phyloP scores from a whole-genome alignment of 2,113 vertebrate species.

The Pelecanoides urinatrix region DNA sequence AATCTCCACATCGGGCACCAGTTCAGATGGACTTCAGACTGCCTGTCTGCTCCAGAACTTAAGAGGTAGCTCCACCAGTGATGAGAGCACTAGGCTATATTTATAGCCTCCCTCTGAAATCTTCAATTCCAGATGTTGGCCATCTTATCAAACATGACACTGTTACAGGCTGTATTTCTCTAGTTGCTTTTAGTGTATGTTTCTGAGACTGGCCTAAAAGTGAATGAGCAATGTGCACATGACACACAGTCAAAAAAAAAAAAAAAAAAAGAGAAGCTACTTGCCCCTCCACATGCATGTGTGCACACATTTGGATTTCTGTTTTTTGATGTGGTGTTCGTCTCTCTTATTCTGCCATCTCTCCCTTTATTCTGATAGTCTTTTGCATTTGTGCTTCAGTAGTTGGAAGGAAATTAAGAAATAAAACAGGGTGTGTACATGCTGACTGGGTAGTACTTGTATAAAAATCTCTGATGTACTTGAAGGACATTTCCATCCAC shows the following conservation, averaged over 20 bases:
- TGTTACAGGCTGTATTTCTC: neutral
- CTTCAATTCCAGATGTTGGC: neutral
- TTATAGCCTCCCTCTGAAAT: neutral
- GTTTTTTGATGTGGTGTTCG: neutral
- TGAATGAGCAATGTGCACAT: neutral
- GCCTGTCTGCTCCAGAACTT: neutral
- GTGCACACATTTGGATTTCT: neutral
- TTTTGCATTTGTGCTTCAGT: neutral
- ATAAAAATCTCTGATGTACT: neutral
- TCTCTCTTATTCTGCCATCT: neutral
- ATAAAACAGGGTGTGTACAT: neutral
- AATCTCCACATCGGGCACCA: neutral
- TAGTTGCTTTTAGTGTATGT: neutral
- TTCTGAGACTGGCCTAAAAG: neutral
- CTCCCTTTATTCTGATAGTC: neutral
- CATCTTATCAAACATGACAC: neutral
- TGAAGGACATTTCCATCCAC: neutral
- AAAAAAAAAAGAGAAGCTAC: neutral
- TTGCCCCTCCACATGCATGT: neutral
- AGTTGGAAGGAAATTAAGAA: neutral
- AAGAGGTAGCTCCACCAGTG: neutral
- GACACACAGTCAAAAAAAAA: neutral
- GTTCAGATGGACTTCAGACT: constrained; percentile 14
- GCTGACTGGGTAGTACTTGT: neutral
- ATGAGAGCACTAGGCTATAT: neutral